Evolutionary conservation across 1,140 invertebrate genomes (phyloP).

Genomic region (Seison nebaliae): DNA sequence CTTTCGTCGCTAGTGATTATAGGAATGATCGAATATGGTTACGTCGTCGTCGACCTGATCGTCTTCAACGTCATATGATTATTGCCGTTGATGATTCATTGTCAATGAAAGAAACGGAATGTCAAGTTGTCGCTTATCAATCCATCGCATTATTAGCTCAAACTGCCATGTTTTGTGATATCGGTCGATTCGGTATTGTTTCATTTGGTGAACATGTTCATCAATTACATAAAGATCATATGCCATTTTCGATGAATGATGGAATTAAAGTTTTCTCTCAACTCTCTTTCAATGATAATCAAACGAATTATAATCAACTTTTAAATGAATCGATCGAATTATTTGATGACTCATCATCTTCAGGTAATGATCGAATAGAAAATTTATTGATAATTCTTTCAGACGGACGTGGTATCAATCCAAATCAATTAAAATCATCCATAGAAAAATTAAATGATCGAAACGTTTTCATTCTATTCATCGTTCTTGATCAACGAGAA

Average conservation of each 20-base stretch:
- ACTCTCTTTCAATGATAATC: conserved; percentile 2
- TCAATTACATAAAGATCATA: not conserved
- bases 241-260: conserved; percentile 2
- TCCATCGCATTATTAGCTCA: conserved; percentile 4
- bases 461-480: conserved; percentile 68
- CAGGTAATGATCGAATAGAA: not conserved
- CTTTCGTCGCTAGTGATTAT: conserved; percentile 92
- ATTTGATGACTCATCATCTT: too few species aligned
- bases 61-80: conserved; percentile 79
- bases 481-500: conserved; percentile 70
- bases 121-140: conserved; percentile 14
- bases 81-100: conserved; percentile 88
- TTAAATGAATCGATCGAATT: too few species aligned
- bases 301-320: too few species aligned
- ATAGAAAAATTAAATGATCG: conserved; percentile 48
- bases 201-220: conserved; percentile 8
- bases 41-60: conserved; percentile 67
- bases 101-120: conserved; percentile 34
- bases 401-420: conserved; percentile 67
- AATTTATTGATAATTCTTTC: conserved; percentile 28
- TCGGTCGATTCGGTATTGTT: conserved; percentile 11
- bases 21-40: conserved; percentile 98
- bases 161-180: conserved; percentile 3
- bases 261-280: conserved; percentile 1
- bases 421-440: conserved; percentile 43